Percentiles rank a stretch among this genome's conserved stretches.
Conservation (phyloP, 2,113 vertebrate genomes). For the Neolamprologus toae region DNA sequence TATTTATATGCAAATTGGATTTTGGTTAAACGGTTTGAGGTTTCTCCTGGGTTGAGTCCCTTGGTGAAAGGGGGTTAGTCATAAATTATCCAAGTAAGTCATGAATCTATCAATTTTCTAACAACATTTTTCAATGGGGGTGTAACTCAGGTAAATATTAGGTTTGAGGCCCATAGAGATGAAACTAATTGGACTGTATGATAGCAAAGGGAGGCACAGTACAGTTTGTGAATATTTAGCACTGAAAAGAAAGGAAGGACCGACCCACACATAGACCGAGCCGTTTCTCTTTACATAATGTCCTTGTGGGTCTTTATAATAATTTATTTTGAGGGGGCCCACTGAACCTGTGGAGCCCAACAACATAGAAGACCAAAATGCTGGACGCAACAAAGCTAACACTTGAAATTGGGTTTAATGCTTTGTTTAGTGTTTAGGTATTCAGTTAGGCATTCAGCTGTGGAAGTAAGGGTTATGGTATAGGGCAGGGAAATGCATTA, state of each 20-base stretch:
- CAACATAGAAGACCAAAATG: background rate
- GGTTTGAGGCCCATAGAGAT: slow-evolving; percentile 68
- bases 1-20: slow-evolving; percentile 96
- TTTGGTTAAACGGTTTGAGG: slow-evolving; percentile 72
- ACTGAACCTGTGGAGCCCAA: background rate
- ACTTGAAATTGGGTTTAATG: background rate
- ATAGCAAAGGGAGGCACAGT: background rate
- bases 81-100: slow-evolving; percentile 84
- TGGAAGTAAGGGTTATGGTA: background rate
- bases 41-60: slow-evolving; percentile 71
- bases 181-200: slow-evolving; percentile 55
- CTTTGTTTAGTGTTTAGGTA: background rate
- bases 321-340: background rate
- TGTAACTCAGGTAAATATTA: slow-evolving; percentile 78
- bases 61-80: slow-evolving; percentile 72
- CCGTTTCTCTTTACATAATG: background rate
- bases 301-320: background rate
- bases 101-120: slow-evolving; percentile 86
- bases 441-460: background rate
- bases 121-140: slow-evolving; percentile 76
- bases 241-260: background rate
- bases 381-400: background rate
- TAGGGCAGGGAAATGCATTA: background rate
- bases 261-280: background rate
- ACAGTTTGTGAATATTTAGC: background rate